These are phyloP conservation scores for Leucophenga maculata DNA, from an alignment of 2,888 invertebrate species.

Conservation along the genomic window DNA sequence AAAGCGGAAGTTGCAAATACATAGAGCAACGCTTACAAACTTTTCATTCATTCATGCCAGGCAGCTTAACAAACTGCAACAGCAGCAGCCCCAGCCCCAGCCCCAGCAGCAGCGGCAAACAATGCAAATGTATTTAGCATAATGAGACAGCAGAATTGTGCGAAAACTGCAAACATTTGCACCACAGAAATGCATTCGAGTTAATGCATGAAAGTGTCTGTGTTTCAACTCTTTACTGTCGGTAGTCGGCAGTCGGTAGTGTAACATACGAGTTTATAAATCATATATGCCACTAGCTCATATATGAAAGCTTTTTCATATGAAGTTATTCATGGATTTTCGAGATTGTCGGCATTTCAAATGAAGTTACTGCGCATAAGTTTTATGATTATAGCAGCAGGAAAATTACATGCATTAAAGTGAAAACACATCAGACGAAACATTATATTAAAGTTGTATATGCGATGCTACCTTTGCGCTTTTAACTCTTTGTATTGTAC, in stretches of 20 bases:
- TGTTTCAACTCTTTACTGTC: constrained; percentile 42
- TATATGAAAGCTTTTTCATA: constrained; percentile 14
- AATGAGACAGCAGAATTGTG: constrained; percentile 69
- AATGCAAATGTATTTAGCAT: constrained; percentile 69
- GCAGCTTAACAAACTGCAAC: constrained; percentile 14
- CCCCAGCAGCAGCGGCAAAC: constrained; percentile 52
- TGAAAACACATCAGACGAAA: no score
- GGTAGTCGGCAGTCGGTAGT: constrained; percentile 31
- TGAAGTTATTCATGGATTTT: constrained; percentile 66
- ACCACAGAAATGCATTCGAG: constrained; percentile 2
- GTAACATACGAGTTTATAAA: no score
- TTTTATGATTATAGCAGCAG: background rate
- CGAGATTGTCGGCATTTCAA: constrained; percentile 66
- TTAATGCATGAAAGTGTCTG: background rate
- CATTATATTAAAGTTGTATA: no score
- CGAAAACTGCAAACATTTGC: constrained; percentile 65
- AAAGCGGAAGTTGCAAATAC: constrained; percentile 37
- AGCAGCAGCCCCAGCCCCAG: no score
- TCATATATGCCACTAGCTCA: no score
- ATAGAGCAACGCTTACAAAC: background rate
- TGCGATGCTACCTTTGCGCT: background rate
- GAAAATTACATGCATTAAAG: no score
- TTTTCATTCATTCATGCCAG: background rate
- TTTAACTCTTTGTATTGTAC: background rate
- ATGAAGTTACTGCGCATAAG: constrained; percentile 65